Percentiles rank a stretch among this genome's conserved stretches.
Evolutionary conservation across 2,888 invertebrate species (phyloP).

Genomic region (Pharmacophagus antenor): DNA sequence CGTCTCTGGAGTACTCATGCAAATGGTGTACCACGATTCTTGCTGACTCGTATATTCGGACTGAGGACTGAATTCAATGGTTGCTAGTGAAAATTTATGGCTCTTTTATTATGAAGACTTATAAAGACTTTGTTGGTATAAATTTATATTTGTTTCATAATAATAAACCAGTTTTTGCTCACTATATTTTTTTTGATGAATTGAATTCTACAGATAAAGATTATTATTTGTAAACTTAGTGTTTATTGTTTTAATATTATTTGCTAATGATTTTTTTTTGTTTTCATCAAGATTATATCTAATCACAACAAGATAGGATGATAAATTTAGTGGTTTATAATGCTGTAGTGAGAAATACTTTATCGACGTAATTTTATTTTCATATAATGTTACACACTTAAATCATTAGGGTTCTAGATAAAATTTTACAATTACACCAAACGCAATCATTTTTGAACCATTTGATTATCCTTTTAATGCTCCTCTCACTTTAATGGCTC

Average conservation of each 20-base stretch:
- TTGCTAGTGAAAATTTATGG: not conserved
- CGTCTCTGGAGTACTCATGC: slow-evolving; percentile 3
- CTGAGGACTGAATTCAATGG: not conserved
- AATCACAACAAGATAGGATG: not conserved
- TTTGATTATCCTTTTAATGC: slow-evolving; percentile 18
- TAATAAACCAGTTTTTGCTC: too few relatives aligned
- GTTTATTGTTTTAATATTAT: too few relatives aligned
- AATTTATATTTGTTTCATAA: too few relatives aligned
- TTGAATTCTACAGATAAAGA: too few relatives aligned
- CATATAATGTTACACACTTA: slow-evolving; percentile 14
- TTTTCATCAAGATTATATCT: not conserved
- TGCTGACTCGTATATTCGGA: not conserved
- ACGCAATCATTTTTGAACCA: slow-evolving; percentile 20
- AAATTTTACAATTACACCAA: slow-evolving; percentile 16
- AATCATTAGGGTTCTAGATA: slow-evolving; percentile 17
- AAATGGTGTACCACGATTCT: not conserved
- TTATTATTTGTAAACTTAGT: too few relatives aligned
- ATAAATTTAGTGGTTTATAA: slow-evolving; percentile 5
- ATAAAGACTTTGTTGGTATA: too few relatives aligned
- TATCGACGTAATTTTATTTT: slow-evolving; percentile 13
- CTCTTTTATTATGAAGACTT: too few relatives aligned
- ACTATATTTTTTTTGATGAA: too few relatives aligned
- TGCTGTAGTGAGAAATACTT: slow-evolving; percentile 14
- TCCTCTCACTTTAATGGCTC: slow-evolving; percentile 15
- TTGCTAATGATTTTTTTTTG: not conserved